Evolutionary conservation across 2,797 vertebrate genomes (phyloP), one percentile per base, ranked within the genome.

Genomic region (Kryptopterus vitreolus): DNA sequence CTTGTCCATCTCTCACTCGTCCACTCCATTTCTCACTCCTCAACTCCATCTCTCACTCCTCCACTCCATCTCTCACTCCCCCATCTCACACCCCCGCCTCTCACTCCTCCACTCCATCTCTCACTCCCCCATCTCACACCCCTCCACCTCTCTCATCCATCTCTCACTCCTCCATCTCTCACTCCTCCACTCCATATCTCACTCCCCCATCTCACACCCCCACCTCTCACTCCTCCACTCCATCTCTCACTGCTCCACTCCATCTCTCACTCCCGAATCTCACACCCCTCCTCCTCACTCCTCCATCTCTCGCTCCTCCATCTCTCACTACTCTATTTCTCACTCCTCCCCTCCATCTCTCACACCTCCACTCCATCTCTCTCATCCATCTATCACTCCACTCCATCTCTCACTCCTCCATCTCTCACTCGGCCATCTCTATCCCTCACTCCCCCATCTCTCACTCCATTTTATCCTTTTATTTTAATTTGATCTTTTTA

Each of bases 101-200:
- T 48, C 46, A 3, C 12, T 38, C 38, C 3, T 38, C 38, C 0
- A 7, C 38, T 18, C 48, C 3, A 16, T 55, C 53, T 55, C 53
- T 55, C 20, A 22, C 0, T 15, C 11, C 15, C 13, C 3, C 61
- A 16, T 50, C 55, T 46, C 26, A 12, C 48, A 69, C 78, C 59
- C 8, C 4, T 78, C 29, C 68, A 4, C 73, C 68, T 55, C 62
- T 38, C 22, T 80, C 78, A 70, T 2, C 53, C 77, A 53, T 57
- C 35, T 68, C 48, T 74, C 26, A 31, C 72, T 58, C 52, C 50
- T 71, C 15, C 4, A 38, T 38, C 38, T 38, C 13, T 33, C 20
- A 61, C 38, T n/a, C 61, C 9, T 8, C 10, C 9, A 7, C 3
- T 38, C 38, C 38, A 38, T 38, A 5, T 38, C 35, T 38, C 48